phyloP scores from a whole-genome alignment of 2,113 vertebrate genomes.

The Bos javanicus region DNA sequence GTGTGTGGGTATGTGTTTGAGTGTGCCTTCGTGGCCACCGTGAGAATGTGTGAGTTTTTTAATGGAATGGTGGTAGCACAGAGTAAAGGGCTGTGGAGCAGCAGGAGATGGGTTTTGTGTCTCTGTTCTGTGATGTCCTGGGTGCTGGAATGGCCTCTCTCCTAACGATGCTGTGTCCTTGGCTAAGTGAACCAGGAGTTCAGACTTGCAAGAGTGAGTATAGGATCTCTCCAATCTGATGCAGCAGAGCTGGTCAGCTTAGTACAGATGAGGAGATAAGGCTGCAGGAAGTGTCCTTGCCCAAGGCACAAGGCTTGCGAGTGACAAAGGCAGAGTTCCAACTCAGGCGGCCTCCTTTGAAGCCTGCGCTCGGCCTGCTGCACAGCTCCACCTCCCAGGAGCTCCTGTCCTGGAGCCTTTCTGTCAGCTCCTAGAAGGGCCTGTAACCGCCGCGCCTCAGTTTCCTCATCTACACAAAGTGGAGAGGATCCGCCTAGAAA shows the following conservation, averaged over 20 bases:
- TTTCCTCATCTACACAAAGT: not conserved
- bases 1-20: not conserved
- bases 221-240: accelerated
- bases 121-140: accelerated
- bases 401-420: not conserved
- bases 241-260: not conserved
- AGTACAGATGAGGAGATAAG: not conserved
- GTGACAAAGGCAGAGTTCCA: not conserved
- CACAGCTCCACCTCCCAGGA: not conserved
- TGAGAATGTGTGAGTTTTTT: not conserved
- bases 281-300: not conserved
- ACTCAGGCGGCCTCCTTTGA: not conserved
- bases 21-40: accelerated
- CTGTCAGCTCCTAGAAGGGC: not conserved
- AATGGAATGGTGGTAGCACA: not conserved
- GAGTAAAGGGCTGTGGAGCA: not conserved
- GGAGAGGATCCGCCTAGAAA: not conserved
- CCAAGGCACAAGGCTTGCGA: not conserved
- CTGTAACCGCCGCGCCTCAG: not conserved
- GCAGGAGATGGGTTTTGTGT: not conserved
- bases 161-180: not conserved
- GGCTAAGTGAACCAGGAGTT: not conserved
- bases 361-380: not conserved
- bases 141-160: not conserved
- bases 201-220: not conserved